Evolutionary conservation across 2,888 invertebrate genomes (phyloP).

Genomic region (Magallana nippona): DNA sequence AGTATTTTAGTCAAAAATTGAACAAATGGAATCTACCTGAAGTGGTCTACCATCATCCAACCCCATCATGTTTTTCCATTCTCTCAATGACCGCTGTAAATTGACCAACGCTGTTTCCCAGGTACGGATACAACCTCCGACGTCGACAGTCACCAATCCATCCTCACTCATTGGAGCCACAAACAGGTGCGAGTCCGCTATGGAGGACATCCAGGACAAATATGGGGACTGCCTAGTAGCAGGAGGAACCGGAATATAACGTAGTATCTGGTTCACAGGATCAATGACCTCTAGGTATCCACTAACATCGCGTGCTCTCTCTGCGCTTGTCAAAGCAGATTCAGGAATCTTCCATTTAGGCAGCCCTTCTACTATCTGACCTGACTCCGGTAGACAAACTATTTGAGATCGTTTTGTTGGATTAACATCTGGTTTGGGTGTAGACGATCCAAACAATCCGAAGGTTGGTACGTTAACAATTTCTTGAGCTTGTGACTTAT

Average conservation of each 20-base stretch:
- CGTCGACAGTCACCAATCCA: constrained; percentile 83
- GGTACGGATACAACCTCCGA: constrained; percentile 82
- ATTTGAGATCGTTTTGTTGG: constrained; percentile 52
- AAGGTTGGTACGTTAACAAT: constrained; percentile 52
- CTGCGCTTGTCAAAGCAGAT: constrained; percentile 72
- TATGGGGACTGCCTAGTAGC: constrained; percentile 81
- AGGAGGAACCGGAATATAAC: constrained; percentile 83
- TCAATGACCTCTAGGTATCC: constrained; percentile 83
- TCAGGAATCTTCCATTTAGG: constrained; percentile 76
- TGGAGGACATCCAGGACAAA: constrained; percentile 81
- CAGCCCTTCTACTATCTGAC: constrained; percentile 76
- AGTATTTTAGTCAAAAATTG: too few species aligned
- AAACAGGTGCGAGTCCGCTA: constrained; percentile 80
- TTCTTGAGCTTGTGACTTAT: constrained; percentile 41
- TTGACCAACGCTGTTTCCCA: constrained; percentile 82
- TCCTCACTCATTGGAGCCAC: constrained; percentile 80
- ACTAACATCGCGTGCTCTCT: constrained; percentile 56
- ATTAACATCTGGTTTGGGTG: constrained; percentile 40
- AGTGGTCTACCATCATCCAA: constrained; percentile 72
- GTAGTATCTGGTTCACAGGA: constrained; percentile 80
- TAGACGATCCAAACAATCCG: constrained; percentile 56
- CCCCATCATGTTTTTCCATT: constrained; percentile 81
- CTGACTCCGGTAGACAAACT: constrained; percentile 73
- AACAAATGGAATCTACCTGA: constrained; percentile 62
- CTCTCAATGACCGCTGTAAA: constrained; percentile 80